phyloP scores from a whole-genome alignment of 2,888 invertebrate species.

The Polyommatus icarus region DNA sequence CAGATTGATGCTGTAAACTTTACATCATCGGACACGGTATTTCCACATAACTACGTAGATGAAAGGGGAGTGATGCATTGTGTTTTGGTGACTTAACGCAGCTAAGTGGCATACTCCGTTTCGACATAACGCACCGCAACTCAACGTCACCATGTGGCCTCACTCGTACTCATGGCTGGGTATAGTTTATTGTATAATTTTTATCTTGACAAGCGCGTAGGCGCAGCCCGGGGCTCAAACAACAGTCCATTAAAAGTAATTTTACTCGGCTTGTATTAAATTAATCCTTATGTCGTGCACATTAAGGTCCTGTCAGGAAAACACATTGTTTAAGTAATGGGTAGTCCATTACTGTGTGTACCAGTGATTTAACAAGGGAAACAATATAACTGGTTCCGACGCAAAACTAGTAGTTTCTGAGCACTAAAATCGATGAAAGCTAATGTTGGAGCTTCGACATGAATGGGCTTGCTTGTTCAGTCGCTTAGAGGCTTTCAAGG shows the following conservation, averaged over 20 bases:
- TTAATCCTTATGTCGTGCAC: background rate
- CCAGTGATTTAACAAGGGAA: background rate
- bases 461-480: background rate
- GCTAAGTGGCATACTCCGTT: no score
- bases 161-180: background rate
- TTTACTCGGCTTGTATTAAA: background rate
- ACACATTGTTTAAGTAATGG: background rate
- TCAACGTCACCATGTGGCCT: background rate
- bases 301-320: background rate
- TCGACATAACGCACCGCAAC: background rate
- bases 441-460: background rate
- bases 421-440: background rate
- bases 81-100: no score
- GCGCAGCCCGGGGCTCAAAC: background rate
- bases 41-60: no score
- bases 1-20: no score
- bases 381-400: background rate
- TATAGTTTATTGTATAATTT: background rate
- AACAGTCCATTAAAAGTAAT: background rate
- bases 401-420: background rate
- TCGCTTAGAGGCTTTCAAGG: no score
- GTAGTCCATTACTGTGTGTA: no score
- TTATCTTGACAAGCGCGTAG: slow-evolving; percentile 7
- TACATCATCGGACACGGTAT: no score
- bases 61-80: no score